Evolutionary conservation across 1,140 invertebrate species (phyloP).

Genomic region (Marisa cornuarietis): DNA sequence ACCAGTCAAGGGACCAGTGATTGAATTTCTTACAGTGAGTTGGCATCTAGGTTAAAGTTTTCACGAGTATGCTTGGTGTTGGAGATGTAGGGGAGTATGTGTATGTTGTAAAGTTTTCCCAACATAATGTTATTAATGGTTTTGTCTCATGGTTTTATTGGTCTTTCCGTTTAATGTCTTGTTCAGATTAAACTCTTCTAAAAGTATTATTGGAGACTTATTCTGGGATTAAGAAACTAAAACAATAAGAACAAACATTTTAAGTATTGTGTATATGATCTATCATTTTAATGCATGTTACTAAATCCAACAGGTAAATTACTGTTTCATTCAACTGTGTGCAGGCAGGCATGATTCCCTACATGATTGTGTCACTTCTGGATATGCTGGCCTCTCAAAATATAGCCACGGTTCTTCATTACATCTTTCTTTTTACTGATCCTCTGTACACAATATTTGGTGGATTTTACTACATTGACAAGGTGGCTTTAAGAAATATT

Average conservation of each 20-base stretch:
- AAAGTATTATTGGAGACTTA: not conserved
- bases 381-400: conserved; percentile 44
- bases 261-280: not conserved
- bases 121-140: too few relatives aligned
- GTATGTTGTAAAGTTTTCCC: too few relatives aligned
- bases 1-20: too few relatives aligned
- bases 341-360: conserved; percentile 76
- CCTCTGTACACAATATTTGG: conserved; percentile 56
- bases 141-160: too few relatives aligned
- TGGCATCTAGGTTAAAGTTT: too few relatives aligned
- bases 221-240: not conserved
- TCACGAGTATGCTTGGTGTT: too few relatives aligned
- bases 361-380: conserved; percentile 72
- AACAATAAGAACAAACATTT: not conserved
- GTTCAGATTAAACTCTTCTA: too few relatives aligned
- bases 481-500: conserved; percentile 34
- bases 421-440: conserved; percentile 41
- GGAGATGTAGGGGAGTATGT: too few relatives aligned
- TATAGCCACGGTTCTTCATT: conserved; percentile 45
- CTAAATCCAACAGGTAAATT: not conserved
- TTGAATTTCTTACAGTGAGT: too few relatives aligned
- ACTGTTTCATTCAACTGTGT: conserved; percentile 22
- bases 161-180: too few relatives aligned
- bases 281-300: not conserved
- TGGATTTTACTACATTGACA: conserved; percentile 76